Evolutionary conservation across 2,888 invertebrate genomes (phyloP), one percentile per base, ranked within the genome.

Genomic region (Octonoba sinensis): DNA sequence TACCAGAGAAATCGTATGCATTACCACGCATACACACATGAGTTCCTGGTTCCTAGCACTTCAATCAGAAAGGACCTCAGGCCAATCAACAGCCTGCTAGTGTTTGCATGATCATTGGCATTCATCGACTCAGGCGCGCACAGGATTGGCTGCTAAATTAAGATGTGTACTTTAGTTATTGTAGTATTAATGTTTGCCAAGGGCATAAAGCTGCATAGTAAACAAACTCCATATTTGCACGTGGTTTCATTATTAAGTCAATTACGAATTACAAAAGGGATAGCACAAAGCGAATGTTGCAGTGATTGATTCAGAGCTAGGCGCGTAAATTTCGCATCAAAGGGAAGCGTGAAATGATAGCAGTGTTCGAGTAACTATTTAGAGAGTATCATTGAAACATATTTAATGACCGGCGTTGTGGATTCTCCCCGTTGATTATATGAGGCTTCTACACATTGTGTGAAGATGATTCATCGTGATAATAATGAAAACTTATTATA

Each of bases 151-250:
- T 59, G 27, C 18, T 62, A 73, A 81, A 81, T 81, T 64, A 81
- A 81, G 79, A 73, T 81, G 79, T 73, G 73, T 73, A 57, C 60
- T 54, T 81, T 73, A 81, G 69, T 73, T 81, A 79, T 79, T 60
- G 79, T 56, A 46, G n/a, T 49, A 56, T 71, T 54, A 73, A 81
- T 73, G 67, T 62, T 69, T 47, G 57, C 60, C 59, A 20, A 27
- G 54, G 46, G 36, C 46, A 69, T 54, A 54, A 72, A 49, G 59
- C 67, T 59, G 36, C 36, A 72, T 36, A 24, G 36, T 64, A 69
- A 69, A 73, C 60, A 69, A 72, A 69, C n/a, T 1, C 62, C 36
- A 46, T 72, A 56, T 59, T 73, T 54, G 46, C 27, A 56, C 67
- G 66, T 16, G 69, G 67, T 73, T 73, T 67, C 59, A 60, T 75